Evolutionary conservation across 2,113 vertebrate genomes (phyloP).

Genomic region (Alligator mississippiensis): DNA sequence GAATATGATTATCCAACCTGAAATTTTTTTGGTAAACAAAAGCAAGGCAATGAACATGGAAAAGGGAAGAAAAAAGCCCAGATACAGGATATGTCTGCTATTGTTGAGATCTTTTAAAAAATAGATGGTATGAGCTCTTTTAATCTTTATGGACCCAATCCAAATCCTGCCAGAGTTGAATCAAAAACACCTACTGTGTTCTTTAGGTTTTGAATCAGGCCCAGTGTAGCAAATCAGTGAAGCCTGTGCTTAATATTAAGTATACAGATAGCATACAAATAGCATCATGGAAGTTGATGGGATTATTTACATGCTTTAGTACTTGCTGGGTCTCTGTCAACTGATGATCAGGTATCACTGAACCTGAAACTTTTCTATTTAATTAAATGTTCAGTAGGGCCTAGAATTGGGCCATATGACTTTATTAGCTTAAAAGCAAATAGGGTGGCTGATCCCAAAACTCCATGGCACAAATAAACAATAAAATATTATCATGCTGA

Average conservation of each 20-base stretch:
- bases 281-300: background rate
- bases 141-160: background rate
- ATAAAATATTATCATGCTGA: background rate
- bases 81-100: background rate
- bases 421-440: background rate
- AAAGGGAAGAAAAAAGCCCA: background rate
- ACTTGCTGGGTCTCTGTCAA: background rate
- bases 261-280: background rate
- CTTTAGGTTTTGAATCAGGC: background rate
- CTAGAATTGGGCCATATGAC: background rate
- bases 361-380: background rate
- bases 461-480: background rate
- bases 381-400: background rate
- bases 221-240: background rate
- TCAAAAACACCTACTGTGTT: background rate
- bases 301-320: background rate
- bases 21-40: slow-evolving; percentile 58
- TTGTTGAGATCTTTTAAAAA: background rate
- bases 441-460: background rate
- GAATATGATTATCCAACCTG: slow-evolving; percentile 54
- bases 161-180: background rate
- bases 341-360: background rate
- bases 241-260: background rate
- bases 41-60: background rate
- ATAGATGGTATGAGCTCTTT: background rate